Base-by-base conservation (phyloP, 2,797 vertebrate species). In the Coilia nasus region DNA sequence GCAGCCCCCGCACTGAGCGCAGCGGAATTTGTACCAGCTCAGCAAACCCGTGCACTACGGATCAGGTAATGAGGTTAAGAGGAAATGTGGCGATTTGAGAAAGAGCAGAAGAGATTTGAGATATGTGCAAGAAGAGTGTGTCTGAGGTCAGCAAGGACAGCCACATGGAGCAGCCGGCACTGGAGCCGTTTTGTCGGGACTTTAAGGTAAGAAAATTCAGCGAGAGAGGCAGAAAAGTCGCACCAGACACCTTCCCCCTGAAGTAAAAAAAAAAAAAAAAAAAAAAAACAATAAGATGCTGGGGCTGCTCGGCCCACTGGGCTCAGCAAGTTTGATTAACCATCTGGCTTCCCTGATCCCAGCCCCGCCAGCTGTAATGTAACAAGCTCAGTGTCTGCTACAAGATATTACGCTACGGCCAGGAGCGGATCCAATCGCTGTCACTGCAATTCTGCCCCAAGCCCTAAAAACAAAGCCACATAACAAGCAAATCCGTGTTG, bases 361-460 rank as follows among this genome's bases (percentile, higher is more conserved):
- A 7, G 2, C 17, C 35, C 35, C 19, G 35, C 71, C 71, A 78
- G 71, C 31, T 44, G 35, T 44, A 78, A 78, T 78, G 31, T 44
- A 35, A 78, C 31, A 78, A 78, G 71, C 35, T 78, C 71, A 44
- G 71, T 78, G 71, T 78, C 44, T 78, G 71, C 71, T 78, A 78
- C 35, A 78, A 78, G 71, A 78, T 78, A 78, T 44, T 78, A 44
- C 17, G 9, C 35, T 21, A 7, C 35, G 19, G 71, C 71, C 71
- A 78, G 71, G 35, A 78, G 71, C 71, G 4, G 35, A 78, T 78
- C 71, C 31, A 41, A 41, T 6, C 71, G 11, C 35, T 78, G 31
- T 35, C 67, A 75, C 28, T 35, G 35, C 71, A 44, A 78, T 44
- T 44, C 35, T 44, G 71, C 15, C 41, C 35, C 3, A 19, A 11